These are phyloP conservation scores for Mimachlamys varia DNA, from an alignment of 2,888 invertebrate species.

Conservation along the genomic window DNA sequence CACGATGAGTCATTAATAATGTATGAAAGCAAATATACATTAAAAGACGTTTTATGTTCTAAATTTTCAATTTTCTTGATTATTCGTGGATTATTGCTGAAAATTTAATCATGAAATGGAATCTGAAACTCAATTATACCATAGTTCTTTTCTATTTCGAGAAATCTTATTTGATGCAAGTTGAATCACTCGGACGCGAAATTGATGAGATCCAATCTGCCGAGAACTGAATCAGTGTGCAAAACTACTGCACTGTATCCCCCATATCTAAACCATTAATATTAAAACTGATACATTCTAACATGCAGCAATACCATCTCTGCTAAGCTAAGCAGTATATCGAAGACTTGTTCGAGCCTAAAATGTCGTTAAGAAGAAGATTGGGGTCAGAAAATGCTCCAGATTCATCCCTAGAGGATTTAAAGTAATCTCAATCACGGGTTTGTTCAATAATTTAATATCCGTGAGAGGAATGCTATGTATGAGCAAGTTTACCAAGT, in stretches of 20 bases:
- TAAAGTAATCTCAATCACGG: neutral
- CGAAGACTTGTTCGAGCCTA: neutral
- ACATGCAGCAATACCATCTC: neutral
- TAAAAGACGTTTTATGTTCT: no score
- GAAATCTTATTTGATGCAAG: neutral
- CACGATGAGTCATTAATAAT: no score
- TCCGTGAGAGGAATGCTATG: neutral
- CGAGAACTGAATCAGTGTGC: neutral
- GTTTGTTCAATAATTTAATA: neutral
- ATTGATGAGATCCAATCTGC: neutral
- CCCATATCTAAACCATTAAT: neutral
- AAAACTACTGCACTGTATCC: neutral
- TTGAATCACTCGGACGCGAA: neutral
- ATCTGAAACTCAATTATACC: neutral
- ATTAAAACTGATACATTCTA: neutral
- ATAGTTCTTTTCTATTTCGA: neutral
- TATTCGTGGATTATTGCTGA: no score
- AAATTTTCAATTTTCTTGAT: no score
- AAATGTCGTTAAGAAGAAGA: neutral
- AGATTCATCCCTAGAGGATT: neutral
- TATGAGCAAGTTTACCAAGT: no score
- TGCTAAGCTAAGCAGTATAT: neutral
- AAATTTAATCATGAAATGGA: neutral
- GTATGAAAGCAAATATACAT: no score
- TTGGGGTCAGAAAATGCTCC: neutral